Percentiles rank a stretch among this genome's conserved stretches.
Evolutionary conservation across 2,113 vertebrate species (phyloP).

Genomic region (Amia ocellicauda): DNA sequence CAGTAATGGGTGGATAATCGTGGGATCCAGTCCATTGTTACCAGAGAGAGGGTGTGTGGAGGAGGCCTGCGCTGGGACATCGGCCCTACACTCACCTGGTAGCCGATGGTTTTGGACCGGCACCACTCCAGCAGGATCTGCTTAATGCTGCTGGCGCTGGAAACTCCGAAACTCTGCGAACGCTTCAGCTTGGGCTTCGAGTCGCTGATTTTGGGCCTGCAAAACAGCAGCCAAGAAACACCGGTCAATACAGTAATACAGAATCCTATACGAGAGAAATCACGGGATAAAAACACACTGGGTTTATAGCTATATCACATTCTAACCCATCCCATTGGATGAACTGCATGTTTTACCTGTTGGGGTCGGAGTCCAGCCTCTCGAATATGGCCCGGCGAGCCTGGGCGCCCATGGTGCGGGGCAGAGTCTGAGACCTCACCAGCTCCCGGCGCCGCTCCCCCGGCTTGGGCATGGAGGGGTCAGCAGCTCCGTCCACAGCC

Average conservation of each 20-base stretch:
- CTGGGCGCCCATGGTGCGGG: constrained; percentile 66
- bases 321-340: too few species aligned
- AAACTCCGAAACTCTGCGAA: constrained; percentile 85
- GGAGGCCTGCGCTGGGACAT: background rate
- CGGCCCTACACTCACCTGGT: constrained; percentile 69
- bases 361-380: constrained; percentile 73
- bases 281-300: too few species aligned
- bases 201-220: constrained; percentile 73
- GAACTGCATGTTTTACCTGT: constrained; percentile 57
- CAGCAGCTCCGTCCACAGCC: constrained; percentile 35
- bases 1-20: too few species aligned
- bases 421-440: constrained; percentile 78
- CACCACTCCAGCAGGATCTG: constrained; percentile 93
- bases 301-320: too few species aligned
- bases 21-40: too few species aligned
- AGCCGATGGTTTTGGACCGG: constrained; percentile 90
- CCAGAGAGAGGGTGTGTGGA: too few species aligned
- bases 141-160: constrained; percentile 91
- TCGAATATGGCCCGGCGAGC: constrained; percentile 80
- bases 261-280: too few species aligned
- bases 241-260: background rate
- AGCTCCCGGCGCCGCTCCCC: constrained; percentile 74
- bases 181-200: constrained; percentile 82
- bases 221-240: constrained; percentile 7
- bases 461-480: constrained; percentile 41